These are phyloP conservation scores for Anhinga anhinga DNA, from an alignment of 2,113 vertebrate species.

Conservation along the genomic window DNA sequence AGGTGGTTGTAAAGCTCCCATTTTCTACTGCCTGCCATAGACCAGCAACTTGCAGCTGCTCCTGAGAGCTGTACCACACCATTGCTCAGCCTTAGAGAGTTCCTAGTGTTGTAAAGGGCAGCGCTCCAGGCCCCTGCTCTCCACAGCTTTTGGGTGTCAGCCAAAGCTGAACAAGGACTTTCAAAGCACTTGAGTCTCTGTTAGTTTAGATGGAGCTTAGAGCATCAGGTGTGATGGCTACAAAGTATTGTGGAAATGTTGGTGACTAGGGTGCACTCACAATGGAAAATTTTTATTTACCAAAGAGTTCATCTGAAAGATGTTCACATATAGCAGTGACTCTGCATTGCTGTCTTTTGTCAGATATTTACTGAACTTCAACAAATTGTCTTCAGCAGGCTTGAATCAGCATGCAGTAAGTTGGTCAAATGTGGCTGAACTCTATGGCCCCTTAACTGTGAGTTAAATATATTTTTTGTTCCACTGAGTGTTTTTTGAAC, in stretches of 20 bases:
- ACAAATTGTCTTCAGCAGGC: neutral
- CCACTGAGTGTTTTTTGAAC: neutral
- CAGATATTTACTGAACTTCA: neutral
- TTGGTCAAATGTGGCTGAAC: neutral
- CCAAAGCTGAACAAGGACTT: neutral
- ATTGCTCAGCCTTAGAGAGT: neutral
- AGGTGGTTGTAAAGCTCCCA: neutral
- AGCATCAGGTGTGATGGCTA: neutral
- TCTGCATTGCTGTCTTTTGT: neutral
- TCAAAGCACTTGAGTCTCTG: accelerated
- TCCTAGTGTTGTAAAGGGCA: neutral
- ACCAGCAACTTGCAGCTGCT: neutral
- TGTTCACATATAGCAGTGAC: neutral
- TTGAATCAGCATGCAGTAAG: neutral
- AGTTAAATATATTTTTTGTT: neutral
- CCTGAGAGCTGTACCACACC: neutral
- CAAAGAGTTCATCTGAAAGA: neutral
- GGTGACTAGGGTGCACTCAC: neutral
- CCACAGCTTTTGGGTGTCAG: neutral
- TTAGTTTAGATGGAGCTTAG: neutral
- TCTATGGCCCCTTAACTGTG: neutral
- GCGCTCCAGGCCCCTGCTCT: neutral
- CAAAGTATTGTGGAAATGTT: neutral
- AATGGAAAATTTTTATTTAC: neutral
- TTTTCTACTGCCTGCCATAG: neutral